Evolutionary conservation across 2,113 vertebrate genomes (phyloP).

Genomic region (Pedionomus torquatus): DNA sequence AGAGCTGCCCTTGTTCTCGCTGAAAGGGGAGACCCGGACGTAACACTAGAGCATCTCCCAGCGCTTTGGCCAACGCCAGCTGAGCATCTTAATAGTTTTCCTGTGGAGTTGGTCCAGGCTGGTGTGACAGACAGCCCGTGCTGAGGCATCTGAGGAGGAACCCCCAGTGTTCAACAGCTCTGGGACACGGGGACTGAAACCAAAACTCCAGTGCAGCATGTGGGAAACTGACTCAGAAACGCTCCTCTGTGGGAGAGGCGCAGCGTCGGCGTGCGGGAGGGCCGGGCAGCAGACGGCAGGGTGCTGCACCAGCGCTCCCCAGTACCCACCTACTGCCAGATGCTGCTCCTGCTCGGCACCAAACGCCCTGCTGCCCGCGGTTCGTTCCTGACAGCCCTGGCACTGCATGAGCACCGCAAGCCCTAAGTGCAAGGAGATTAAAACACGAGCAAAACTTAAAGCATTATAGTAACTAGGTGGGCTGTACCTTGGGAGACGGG

Average conservation of each 20-base stretch:
- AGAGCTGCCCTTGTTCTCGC: slow-evolving; percentile 19
- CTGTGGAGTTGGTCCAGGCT: background rate
- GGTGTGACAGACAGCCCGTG: background rate
- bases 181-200: background rate
- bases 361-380: background rate
- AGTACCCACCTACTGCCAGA: too few relatives aligned
- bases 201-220: background rate
- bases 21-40: slow-evolving; percentile 18
- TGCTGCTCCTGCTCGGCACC: background rate
- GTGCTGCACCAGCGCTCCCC: too few relatives aligned
- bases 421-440: background rate
- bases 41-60: background rate
- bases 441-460: background rate
- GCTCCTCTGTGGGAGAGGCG: background rate
- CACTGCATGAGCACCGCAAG: background rate
- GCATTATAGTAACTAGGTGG: background rate
- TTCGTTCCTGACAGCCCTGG: background rate
- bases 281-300: too few relatives aligned
- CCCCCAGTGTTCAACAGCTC: background rate
- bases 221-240: background rate
- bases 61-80: slow-evolving; percentile 36
- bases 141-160: background rate
- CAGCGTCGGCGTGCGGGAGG: background rate
- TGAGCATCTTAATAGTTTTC: slow-evolving; percentile 42
- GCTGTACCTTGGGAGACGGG: background rate